Percentiles rank a stretch among this genome's conserved stretches.
Evolutionary conservation across 1,140 invertebrate genomes (phyloP).

Genomic region (Trachelipus rathkii): DNA sequence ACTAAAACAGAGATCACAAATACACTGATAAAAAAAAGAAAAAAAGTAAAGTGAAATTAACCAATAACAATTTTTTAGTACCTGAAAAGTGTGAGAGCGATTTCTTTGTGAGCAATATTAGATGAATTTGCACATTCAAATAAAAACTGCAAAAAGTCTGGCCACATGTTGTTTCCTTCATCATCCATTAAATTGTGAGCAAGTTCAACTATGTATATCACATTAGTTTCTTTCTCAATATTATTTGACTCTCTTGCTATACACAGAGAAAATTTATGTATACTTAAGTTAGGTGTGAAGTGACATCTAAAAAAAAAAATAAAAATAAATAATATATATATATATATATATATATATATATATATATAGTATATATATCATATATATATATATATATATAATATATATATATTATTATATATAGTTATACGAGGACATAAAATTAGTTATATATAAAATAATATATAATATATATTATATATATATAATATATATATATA

Average conservation of each 20-base stretch:
- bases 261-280: too few species aligned
- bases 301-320: constrained; percentile 59
- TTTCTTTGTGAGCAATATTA: constrained; percentile 79
- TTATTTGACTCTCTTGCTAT: constrained; percentile 70
- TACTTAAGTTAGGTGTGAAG: constrained; percentile 75
- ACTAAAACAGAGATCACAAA: constrained; percentile 1
- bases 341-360: constrained; percentile 21
- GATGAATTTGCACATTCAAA: constrained; percentile 87
- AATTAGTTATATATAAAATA: too few species aligned
- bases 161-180: constrained; percentile 94
- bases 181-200: constrained; percentile 94
- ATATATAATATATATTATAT: too few species aligned
- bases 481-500: too few species aligned
- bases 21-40: neutral
- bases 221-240: constrained; percentile 81
- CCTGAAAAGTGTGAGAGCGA: constrained; percentile 89
- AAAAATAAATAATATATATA: too few species aligned
- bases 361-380: constrained; percentile 29
- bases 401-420: too few species aligned
- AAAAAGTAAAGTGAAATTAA: neutral
- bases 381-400: constrained; percentile 29
- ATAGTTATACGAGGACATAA: too few species aligned
- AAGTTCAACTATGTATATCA: constrained; percentile 89
- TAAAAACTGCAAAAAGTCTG: constrained; percentile 91
- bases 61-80: constrained; percentile 54